Conservation (phyloP, 1,140 invertebrate species). For the Magallana ariakensis region DNA sequence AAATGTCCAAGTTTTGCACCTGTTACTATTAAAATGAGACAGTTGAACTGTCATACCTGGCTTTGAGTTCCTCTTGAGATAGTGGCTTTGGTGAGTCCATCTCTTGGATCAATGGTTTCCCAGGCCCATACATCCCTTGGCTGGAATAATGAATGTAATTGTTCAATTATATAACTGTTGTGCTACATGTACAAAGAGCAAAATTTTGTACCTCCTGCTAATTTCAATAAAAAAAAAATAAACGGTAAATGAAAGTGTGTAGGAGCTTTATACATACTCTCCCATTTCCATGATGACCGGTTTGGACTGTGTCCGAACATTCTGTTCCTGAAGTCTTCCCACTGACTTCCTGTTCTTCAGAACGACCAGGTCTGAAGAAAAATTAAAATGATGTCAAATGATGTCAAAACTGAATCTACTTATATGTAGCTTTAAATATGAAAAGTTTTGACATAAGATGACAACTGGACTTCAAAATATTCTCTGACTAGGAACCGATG, state of each 20-base stretch:
- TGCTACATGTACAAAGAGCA: too few relatives aligned
- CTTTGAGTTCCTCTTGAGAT: conserved; percentile 51
- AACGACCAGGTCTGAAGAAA: conserved; percentile 80
- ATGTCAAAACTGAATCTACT: background rate
- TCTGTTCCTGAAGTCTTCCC: conserved; percentile 81
- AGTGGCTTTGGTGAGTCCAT: conserved; percentile 42
- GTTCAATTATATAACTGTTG: too few relatives aligned
- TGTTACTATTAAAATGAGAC: too few relatives aligned
- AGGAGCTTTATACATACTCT: conserved; percentile 47
- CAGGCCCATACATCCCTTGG: background rate
- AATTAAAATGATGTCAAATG: background rate
- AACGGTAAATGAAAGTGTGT: too few relatives aligned
- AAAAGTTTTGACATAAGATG: too few relatives aligned
- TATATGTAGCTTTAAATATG: too few relatives aligned
- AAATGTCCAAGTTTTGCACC: too few relatives aligned
- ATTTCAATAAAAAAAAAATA: background rate
- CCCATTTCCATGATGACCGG: conserved; percentile 78
- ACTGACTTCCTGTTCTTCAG: conserved; percentile 85
- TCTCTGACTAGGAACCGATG: too few relatives aligned
- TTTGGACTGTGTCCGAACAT: conserved; percentile 75
- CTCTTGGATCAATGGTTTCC: conserved; percentile 27
- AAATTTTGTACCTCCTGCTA: background rate
- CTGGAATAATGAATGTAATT: background rate
- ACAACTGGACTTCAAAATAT: too few relatives aligned
- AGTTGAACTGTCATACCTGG: conserved; percentile 29